These are phyloP conservation scores for Perca schrenkii DNA, from an alignment of 2,113 vertebrate species.

Conservation along the genomic window DNA sequence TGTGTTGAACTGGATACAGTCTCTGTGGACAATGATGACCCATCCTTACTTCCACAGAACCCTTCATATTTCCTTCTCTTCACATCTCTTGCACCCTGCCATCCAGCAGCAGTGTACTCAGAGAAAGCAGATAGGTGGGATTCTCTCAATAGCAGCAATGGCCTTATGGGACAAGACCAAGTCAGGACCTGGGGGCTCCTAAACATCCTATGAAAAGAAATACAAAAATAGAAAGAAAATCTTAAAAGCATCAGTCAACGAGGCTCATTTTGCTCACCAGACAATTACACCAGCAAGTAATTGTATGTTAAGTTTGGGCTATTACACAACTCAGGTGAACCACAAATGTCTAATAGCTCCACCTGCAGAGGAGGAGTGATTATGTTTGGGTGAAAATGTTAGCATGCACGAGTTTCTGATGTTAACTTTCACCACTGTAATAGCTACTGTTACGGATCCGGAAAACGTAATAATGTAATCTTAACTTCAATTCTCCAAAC, in stretches of 20 bases:
- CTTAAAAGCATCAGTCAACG: neutral
- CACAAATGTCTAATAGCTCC: neutral
- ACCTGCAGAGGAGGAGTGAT: constrained; percentile 3
- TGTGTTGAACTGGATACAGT: constrained; percentile 4
- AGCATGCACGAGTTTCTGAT: neutral
- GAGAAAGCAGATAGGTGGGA: constrained; percentile 26
- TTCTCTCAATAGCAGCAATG: constrained; percentile 53
- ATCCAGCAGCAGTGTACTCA: constrained; percentile 24
- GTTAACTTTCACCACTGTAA: too few relatives aligned
- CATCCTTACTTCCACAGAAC: neutral
- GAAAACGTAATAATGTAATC: too few relatives aligned
- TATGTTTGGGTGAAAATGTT: neutral
- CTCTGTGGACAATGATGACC: constrained; percentile 9
- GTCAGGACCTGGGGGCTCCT: constrained; percentile 58
- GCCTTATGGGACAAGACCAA: constrained; percentile 54
- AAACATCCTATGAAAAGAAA: constrained; percentile 76
- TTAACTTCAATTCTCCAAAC: neutral
- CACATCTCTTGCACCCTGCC: neutral
- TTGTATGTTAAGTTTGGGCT: neutral
- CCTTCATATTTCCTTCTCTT: constrained; percentile 11
- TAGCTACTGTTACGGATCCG: neutral
- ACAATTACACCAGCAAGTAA: neutral
- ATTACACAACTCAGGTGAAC: neutral
- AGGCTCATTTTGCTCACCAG: neutral
- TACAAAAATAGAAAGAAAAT: neutral